These are phyloP conservation scores for Amyelois transitella DNA, from an alignment of 1,140 invertebrate species.

Conservation along the genomic window DNA sequence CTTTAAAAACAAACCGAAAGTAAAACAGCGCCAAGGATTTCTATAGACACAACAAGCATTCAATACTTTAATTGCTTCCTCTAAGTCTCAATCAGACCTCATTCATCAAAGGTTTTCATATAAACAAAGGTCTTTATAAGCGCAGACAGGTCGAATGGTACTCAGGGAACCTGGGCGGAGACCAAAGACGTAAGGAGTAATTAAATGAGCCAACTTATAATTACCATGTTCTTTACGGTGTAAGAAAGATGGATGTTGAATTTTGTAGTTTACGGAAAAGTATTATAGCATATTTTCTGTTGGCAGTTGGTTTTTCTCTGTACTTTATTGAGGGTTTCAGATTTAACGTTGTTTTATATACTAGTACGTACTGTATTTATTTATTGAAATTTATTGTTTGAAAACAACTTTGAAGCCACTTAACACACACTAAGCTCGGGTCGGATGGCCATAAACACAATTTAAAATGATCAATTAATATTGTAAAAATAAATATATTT, in stretches of 20 bases:
- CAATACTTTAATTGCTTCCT: slow-evolving; percentile 61
- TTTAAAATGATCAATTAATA: too few species aligned
- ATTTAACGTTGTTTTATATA: too few species aligned
- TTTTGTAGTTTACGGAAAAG: neutral
- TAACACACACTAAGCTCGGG: too few species aligned
- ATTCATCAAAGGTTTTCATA: slow-evolving; percentile 56
- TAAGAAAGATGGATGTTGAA: neutral
- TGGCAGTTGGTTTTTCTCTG: neutral
- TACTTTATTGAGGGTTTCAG: neutral
- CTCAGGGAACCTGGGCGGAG: slow-evolving; percentile 50
- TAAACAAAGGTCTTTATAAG: slow-evolving; percentile 56
- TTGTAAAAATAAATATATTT: too few species aligned
- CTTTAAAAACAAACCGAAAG: neutral
- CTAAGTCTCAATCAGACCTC: slow-evolving; percentile 43
- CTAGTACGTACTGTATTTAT: too few species aligned
- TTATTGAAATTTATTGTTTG: too few species aligned
- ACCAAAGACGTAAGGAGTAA: slow-evolving; percentile 33
- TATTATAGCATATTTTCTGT: too few species aligned
- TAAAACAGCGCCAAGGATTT: neutral
- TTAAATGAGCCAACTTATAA: slow-evolving; percentile 54
- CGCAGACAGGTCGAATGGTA: slow-evolving; percentile 32
- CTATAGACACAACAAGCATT: slow-evolving; percentile 13
- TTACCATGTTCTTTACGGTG: slow-evolving; percentile 25
- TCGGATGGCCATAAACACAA: too few species aligned
- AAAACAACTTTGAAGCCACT: too few species aligned